These are phyloP conservation scores for Heliocidaris tuberculata DNA, from an alignment of 35 echinoderm and acorn worm species.

Conservation along the genomic window DNA sequence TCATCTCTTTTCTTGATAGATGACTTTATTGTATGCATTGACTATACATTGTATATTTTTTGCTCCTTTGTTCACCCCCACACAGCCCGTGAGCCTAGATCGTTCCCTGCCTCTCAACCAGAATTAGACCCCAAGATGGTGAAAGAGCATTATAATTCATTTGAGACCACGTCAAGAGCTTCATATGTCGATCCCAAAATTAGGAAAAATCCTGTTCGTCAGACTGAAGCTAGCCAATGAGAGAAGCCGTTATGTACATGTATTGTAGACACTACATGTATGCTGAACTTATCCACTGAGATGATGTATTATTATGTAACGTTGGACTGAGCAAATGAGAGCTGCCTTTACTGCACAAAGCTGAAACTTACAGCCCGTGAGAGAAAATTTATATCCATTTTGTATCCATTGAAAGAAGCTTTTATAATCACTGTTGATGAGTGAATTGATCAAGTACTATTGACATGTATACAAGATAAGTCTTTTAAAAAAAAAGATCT, in stretches of 20 bases:
- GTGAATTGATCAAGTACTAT: too few relatives aligned
- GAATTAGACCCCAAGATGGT: slow-evolving; percentile 68
- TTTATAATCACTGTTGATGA: too few relatives aligned
- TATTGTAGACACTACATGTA: too few relatives aligned
- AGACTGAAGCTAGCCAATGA: slow-evolving; percentile 20
- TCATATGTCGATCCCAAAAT: slow-evolving; percentile 82
- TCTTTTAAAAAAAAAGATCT: too few relatives aligned
- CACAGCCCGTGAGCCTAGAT: slow-evolving; percentile 73
- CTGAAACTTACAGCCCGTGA: background rate
- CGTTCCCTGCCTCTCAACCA: slow-evolving; percentile 84
- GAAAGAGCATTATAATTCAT: slow-evolving; percentile 86
- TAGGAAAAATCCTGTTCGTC: slow-evolving; percentile 50
- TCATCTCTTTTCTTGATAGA: background rate
- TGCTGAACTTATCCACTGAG: background rate
- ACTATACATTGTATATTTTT: background rate
- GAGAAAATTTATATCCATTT: too few relatives aligned
- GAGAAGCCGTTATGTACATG: background rate
- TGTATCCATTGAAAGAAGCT: too few relatives aligned
- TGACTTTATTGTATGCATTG: background rate
- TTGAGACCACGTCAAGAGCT: slow-evolving; percentile 95
- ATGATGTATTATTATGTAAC: background rate
- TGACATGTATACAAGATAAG: too few relatives aligned
- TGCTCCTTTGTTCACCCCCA: background rate
- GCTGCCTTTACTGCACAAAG: background rate
- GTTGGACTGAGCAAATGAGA: background rate